Percentiles rank a stretch among this genome's conserved stretches.
Conservation (phyloP, 2,888 invertebrate genomes). For the Caenorhabditis imperialis region DNA sequence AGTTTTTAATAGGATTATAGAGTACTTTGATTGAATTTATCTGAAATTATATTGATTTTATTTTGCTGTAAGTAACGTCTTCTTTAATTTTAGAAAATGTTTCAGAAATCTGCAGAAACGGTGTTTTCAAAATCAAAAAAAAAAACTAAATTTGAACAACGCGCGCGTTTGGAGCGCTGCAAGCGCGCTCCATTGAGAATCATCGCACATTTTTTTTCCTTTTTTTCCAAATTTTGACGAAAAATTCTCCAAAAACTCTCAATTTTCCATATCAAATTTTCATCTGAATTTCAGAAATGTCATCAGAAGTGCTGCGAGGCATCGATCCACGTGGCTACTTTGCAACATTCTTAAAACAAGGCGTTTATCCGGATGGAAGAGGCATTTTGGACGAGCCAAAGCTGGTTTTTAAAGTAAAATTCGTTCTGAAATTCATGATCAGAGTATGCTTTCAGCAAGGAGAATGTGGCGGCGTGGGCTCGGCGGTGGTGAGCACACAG, state of each 20-base stretch:
- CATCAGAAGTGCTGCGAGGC: conserved; percentile 44
- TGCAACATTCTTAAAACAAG: conserved; percentile 46
- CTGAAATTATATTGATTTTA: too few species aligned
- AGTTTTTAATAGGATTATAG: too few species aligned
- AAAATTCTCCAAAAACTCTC: not conserved
- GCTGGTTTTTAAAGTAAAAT: conserved; percentile 12
- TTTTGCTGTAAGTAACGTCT: too few species aligned
- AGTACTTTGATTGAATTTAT: too few species aligned
- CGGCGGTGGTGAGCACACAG: conserved; percentile 53
- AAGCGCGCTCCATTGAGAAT: conserved; percentile 2
- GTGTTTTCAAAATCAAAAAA: too few species aligned
- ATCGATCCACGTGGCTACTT: conserved; percentile 59
- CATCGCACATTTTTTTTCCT: not conserved
- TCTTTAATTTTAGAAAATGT: too few species aligned
- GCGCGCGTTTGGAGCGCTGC: too few species aligned
- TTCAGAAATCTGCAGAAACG: too few species aligned
- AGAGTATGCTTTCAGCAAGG: conserved; percentile 49
- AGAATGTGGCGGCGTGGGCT: conserved; percentile 58
- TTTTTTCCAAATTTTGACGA: not conserved
- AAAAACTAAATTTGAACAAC: too few species aligned
- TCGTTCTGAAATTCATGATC: not conserved
- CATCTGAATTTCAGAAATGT: conserved; percentile 53
- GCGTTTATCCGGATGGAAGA: conserved; percentile 53
- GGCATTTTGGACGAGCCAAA: conserved; percentile 31
- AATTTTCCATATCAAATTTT: conserved; percentile 17